These are phyloP conservation scores for Epinephelus lanceolatus DNA, from an alignment of 2,113 vertebrate species.

Conservation along the genomic window DNA sequence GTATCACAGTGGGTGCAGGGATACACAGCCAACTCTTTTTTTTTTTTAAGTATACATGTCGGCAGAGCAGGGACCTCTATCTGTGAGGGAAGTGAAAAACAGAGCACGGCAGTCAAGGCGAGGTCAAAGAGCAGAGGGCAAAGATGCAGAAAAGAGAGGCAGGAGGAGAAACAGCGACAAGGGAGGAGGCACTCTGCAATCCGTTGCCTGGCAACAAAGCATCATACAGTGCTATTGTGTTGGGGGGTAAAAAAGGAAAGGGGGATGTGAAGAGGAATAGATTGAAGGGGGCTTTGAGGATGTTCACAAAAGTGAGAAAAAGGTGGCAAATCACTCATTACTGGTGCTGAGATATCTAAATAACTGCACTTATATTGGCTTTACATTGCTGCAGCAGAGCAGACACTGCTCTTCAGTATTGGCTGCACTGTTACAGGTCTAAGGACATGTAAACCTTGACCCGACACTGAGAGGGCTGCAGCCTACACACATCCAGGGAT, in stretches of 20 bases:
- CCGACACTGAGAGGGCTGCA: neutral
- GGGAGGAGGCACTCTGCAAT: slow-evolving; percentile 56
- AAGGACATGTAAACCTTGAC: neutral
- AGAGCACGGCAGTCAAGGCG: neutral
- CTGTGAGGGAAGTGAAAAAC: slow-evolving; percentile 13
- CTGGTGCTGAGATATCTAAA: neutral
- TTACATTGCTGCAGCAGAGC: neutral
- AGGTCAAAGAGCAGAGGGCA: slow-evolving; percentile 58
- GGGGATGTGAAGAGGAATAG: slow-evolving; percentile 34
- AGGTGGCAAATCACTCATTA: slow-evolving; percentile 5
- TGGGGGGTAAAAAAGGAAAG: slow-evolving; percentile 37
- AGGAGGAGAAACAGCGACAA: slow-evolving; percentile 32
- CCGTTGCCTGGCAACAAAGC: slow-evolving; percentile 81
- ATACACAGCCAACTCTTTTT: slow-evolving; percentile 12
- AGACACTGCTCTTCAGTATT: neutral
- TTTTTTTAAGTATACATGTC: neutral
- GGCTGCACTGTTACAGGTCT: neutral
- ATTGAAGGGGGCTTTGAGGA: slow-evolving; percentile 27
- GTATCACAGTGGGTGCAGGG: slow-evolving; percentile 15
- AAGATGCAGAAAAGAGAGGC: slow-evolving; percentile 32
- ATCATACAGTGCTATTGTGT: slow-evolving; percentile 39
- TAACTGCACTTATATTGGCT: too few species aligned
- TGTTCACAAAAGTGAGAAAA: neutral
- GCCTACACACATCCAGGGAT: neutral
- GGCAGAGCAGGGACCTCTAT: slow-evolving; percentile 39